Conservation (phyloP, 2,797 vertebrate species). For the Champsocephalus esox region DNA sequence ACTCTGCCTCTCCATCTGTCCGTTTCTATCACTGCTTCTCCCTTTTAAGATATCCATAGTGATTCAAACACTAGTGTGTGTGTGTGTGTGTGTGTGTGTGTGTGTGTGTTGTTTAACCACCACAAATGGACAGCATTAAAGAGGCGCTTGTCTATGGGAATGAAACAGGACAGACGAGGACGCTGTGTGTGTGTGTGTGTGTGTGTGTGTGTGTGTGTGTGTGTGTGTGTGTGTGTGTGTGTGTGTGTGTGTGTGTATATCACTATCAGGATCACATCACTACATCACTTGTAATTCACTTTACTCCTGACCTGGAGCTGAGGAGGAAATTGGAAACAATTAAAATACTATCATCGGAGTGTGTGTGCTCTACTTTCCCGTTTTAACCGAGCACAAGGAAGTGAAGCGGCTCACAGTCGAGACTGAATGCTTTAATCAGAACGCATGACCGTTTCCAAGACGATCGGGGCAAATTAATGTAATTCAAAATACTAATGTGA, state of each 20-base stretch:
- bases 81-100: not conserved
- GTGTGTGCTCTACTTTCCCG: no score
- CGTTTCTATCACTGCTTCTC: conserved; percentile 42
- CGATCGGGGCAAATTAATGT: no score
- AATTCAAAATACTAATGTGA: no score
- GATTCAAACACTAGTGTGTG: conserved; percentile 55
- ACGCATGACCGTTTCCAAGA: no score
- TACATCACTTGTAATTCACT: conserved; percentile 25
- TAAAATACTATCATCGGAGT: conserved; percentile 3
- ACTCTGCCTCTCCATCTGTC: conserved; percentile 62
- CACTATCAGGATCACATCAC: conserved; percentile 30
- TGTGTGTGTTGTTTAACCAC: conserved; percentile 38
- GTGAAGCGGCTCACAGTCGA: no score
- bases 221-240: not conserved
- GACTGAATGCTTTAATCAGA: no score
- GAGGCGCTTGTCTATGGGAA: conserved; percentile 28
- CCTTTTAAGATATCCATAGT: conserved; percentile 67
- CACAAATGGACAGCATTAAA: conserved; percentile 47
- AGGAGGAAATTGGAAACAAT: conserved; percentile 22
- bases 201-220: no score
- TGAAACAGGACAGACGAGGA: conserved; percentile 32
- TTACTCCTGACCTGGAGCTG: not conserved
- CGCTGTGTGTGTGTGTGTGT: not conserved
- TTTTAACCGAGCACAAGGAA: no score
- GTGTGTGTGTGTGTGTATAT: conserved; percentile 2